Base-by-base conservation (phyloP, 1,140 invertebrate species). In the Danaus melanippus region DNA sequence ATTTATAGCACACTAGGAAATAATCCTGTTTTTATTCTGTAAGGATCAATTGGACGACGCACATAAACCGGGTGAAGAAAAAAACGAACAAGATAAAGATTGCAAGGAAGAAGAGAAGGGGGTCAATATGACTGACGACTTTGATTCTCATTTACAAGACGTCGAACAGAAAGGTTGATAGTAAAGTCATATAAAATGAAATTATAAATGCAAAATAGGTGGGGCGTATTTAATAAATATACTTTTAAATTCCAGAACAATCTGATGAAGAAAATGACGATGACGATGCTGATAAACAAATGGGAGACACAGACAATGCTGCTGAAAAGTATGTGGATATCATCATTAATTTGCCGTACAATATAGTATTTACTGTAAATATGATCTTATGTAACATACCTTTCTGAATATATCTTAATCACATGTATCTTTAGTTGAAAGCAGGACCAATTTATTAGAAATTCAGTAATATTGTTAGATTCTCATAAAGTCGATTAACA, bases 1-100 rank as follows among this genome's bases (percentile, higher is more conserved):
- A 32, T 32, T 32, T 32, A 32, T 32, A 3, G 6, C 21, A 7
- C 21, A 32, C 21, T 32, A 32, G 7, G 0, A 4, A 32, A 15
- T 15, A 15, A 15, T 15, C 6, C 7, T 32, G 0, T 32, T 32
- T 32, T 46, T 42, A 43, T 53, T 9, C 55, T 39, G 10, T 50
- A 48, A 98, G 88, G 98, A 99, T 88, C 97, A 98, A 84, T 79
- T 98, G 17, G 97, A 99, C 58, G 96, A 96, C 67, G 93, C 96
- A 0, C 90, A 92, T 72, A 90, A 92, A 48, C 91, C 91, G 9
- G 94, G 93, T 40, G 91, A 97, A 79, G 91, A 93, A 62, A 88
- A 90, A 66, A 90, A 91, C 62, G 85, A 92, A 52, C 90, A 92
- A 4, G 91, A 97, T 56, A 92, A 93, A 61, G 93, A 97, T 76